phyloP scores from a whole-genome alignment of 1,140 invertebrate species.

The Drosophila nigrodunni region DNA sequence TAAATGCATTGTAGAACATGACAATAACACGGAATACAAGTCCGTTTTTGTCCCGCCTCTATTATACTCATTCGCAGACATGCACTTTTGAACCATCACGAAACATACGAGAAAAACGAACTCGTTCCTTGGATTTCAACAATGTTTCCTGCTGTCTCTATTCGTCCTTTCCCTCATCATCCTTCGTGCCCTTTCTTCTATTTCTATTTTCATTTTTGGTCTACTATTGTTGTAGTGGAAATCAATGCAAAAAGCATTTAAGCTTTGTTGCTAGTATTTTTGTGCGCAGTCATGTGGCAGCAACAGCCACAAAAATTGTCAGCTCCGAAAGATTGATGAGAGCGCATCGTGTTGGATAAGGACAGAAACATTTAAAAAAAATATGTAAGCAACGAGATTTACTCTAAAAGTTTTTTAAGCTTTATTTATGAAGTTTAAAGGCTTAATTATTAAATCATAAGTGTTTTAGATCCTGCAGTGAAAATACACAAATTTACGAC shows the following conservation, averaged over 20 bases:
- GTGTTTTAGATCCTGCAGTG: too few relatives aligned
- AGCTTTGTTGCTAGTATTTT: slow-evolving; percentile 36
- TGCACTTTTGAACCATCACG: slow-evolving; percentile 15
- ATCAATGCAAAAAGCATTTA: slow-evolving; percentile 52
- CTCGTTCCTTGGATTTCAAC: slow-evolving; percentile 58
- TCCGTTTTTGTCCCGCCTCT: neutral
- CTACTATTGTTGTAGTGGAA: slow-evolving; percentile 22
- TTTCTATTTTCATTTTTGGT: neutral
- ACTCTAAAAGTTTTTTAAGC: neutral
- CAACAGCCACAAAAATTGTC: slow-evolving; percentile 57
- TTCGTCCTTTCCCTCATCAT: neutral
- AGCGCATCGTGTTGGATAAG: slow-evolving; percentile 45
- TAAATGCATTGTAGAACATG: slow-evolving; percentile 54
- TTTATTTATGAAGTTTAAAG: too few relatives aligned
- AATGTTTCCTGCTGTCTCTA: neutral
- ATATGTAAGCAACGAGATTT: neutral
- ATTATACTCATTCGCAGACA: neutral
- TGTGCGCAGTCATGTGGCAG: slow-evolving; percentile 50
- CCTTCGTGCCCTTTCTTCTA: too few relatives aligned
- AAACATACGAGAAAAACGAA: slow-evolving; percentile 56
- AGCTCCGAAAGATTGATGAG: slow-evolving; percentile 74
- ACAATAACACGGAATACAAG: slow-evolving; percentile 30
- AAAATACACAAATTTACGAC: too few relatives aligned
- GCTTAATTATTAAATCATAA: too few relatives aligned
- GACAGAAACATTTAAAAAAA: slow-evolving; percentile 1